Evolutionary conservation across 2,797 vertebrate genomes (phyloP).

Genomic region (Coregonus ussuriensis): DNA sequence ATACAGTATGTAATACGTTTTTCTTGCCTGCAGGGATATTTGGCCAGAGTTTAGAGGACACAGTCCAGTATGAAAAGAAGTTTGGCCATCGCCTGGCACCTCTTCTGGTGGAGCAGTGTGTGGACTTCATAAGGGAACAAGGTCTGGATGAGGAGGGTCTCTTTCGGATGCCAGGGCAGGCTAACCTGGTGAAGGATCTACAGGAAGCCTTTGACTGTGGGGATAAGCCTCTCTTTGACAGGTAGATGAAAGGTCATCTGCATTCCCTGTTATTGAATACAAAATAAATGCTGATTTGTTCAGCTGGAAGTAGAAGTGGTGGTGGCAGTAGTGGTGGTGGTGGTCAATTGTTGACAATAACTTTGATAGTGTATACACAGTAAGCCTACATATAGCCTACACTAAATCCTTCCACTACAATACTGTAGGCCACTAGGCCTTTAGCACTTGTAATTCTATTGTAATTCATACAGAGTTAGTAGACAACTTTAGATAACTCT

Average conservation of each 20-base stretch:
- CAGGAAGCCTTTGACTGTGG: constrained; percentile 96
- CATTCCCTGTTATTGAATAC: neutral
- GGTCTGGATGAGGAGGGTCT: constrained; percentile 93
- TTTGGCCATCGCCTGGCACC: constrained; percentile 86
- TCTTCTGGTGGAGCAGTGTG: constrained; percentile 93
- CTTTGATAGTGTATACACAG: neutral
- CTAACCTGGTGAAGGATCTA: constrained; percentile 93
- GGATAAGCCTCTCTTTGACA: constrained; percentile 94
- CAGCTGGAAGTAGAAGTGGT: neutral
- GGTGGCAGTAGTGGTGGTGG: neutral
- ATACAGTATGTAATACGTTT: neutral
- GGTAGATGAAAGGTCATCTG: constrained; percentile 66
- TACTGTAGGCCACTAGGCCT: neutral
- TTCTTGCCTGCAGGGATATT: constrained; percentile 83
- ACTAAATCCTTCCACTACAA: neutral
- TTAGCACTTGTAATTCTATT: neutral
- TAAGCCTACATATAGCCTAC: neutral
- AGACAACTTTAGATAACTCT: neutral
- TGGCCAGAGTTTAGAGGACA: constrained; percentile 91
- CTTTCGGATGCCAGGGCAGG: constrained; percentile 94
- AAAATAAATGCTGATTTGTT: neutral
- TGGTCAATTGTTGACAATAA: neutral
- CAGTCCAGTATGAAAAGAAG: constrained; percentile 85
- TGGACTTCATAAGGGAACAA: constrained; percentile 91
- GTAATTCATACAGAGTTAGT: neutral